phyloP scores from a whole-genome alignment of 1,140 invertebrate genomes.

The Drosophila kanapiae region DNA sequence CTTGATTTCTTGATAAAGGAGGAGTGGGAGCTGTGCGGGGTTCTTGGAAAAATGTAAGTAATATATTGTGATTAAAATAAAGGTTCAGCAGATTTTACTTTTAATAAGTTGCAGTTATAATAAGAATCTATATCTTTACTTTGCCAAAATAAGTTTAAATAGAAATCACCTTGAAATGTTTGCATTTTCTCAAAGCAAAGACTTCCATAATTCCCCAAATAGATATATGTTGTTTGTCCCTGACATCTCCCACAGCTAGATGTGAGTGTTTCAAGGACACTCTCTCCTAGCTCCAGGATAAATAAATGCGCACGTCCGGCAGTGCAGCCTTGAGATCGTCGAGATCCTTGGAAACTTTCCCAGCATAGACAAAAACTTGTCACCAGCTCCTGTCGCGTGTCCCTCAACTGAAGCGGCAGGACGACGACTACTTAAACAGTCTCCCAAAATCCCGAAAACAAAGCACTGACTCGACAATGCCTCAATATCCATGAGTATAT shows the following conservation, averaged over 20 bases:
- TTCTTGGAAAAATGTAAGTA: slow-evolving; percentile 44
- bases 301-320: slow-evolving; percentile 17
- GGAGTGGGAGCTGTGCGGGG: neutral
- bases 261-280: slow-evolving; percentile 25
- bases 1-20: slow-evolving; percentile 37
- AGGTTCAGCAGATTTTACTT: neutral
- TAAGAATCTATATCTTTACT: neutral
- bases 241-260: slow-evolving; percentile 52
- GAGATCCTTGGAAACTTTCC: slow-evolving; percentile 40
- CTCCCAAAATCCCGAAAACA: slow-evolving; percentile 41
- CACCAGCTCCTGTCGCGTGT: slow-evolving; percentile 84
- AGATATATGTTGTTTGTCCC: slow-evolving; percentile 19
- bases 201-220: slow-evolving; percentile 20
- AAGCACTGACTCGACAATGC: slow-evolving; percentile 24
- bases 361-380: slow-evolving; percentile 60
- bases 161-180: slow-evolving; percentile 6
- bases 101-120: neutral
- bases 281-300: slow-evolving; percentile 24
- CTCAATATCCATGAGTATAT: slow-evolving; percentile 49
- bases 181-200: neutral
- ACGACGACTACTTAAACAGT: slow-evolving; percentile 79
- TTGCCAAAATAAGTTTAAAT: too few relatives aligned
- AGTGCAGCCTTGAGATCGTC: slow-evolving; percentile 57
- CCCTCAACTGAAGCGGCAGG: slow-evolving; percentile 77
- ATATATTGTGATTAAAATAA: too few relatives aligned